Percentiles rank a stretch among this genome's conserved stretches.
Conservation (phyloP, 1,140 invertebrate species). For the Pantala flavescens region DNA sequence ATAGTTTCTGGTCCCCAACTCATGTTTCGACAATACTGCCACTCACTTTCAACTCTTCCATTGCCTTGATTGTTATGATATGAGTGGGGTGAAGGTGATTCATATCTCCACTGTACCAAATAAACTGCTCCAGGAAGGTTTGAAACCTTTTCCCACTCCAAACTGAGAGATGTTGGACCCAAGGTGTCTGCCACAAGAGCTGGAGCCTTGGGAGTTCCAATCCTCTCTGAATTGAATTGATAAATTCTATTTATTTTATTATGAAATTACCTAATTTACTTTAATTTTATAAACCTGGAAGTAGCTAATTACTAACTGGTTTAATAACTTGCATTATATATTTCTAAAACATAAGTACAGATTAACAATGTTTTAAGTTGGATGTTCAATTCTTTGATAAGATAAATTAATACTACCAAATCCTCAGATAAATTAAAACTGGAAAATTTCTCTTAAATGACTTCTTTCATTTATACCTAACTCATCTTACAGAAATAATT, state of each 20-base stretch:
- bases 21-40: slow-evolving; percentile 63
- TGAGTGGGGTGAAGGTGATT: slow-evolving; percentile 43
- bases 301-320: neutral
- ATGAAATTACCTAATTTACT: neutral
- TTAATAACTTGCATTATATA: too few species aligned
- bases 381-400: too few species aligned
- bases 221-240: slow-evolving; percentile 38
- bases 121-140: slow-evolving; percentile 50
- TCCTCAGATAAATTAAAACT: too few species aligned
- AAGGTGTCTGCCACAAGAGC: slow-evolving; percentile 62
- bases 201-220: slow-evolving; percentile 59
- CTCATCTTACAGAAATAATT: too few species aligned
- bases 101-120: slow-evolving; percentile 64
- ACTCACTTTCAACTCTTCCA: slow-evolving; percentile 32
- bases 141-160: slow-evolving; percentile 58
- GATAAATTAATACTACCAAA: too few species aligned
- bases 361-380: too few species aligned
- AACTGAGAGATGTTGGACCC: slow-evolving; percentile 59
- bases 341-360: too few species aligned
- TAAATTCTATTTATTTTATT: neutral
- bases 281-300: slow-evolving; percentile 11
- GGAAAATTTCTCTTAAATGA: too few species aligned
- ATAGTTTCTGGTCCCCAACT: slow-evolving; percentile 52
- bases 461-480: too few species aligned
- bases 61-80: neutral